Evolutionary conservation across 2,888 invertebrate genomes (phyloP).

Genomic region (Parnassius smintheus): DNA sequence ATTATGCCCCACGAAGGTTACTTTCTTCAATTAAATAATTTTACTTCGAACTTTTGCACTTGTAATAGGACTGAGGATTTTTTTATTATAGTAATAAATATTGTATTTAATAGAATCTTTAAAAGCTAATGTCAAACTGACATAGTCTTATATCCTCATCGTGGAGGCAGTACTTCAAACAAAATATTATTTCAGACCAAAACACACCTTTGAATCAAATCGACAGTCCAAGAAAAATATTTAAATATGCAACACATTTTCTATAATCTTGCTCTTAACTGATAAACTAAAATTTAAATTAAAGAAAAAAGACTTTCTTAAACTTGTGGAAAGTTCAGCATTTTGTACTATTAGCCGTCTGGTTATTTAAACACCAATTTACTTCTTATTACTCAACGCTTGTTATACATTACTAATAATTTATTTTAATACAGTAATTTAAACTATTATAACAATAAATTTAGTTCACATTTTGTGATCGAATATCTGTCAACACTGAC

Average conservation of each 20-base stretch:
- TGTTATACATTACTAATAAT: conserved; percentile 7
- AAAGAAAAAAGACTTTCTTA: no score
- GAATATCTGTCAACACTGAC: neutral
- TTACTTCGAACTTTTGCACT: no score
- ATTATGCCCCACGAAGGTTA: no score
- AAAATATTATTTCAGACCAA: neutral
- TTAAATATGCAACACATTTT: conserved; percentile 11
- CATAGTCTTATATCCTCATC: no score
- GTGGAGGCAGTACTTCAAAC: neutral
- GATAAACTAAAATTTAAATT: no score
- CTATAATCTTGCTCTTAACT: neutral
- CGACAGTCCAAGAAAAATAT: conserved; percentile 5
- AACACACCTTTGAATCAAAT: conserved; percentile 9
- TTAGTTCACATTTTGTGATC: conserved; percentile 7
- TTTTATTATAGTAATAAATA: no score
- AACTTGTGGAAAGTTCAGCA: neutral
- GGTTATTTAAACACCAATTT: neutral
- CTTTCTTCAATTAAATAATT: no score
- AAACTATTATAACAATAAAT: conserved; percentile 1
- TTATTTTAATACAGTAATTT: conserved; percentile 2
- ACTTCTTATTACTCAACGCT: neutral
- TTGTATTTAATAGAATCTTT: no score
- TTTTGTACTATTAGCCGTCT: neutral
- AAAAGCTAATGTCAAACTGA: no score
- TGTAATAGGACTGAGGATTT: no score